These are phyloP conservation scores for Thecocarcelia acutangulata DNA, from an alignment of 2,888 invertebrate genomes.

Conservation along the genomic window DNA sequence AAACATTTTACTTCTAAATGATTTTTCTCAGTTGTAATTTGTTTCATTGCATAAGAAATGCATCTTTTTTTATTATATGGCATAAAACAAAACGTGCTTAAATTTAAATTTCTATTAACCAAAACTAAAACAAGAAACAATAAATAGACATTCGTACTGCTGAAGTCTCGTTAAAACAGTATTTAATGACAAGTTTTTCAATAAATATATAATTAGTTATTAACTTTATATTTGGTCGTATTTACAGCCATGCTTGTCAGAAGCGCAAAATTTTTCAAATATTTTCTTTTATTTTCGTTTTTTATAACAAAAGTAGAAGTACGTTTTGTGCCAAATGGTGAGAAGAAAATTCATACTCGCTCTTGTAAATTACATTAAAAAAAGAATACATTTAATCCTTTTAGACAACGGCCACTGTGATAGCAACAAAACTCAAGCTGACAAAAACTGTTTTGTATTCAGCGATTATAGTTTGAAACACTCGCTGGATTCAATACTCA, in stretches of 20 bases:
- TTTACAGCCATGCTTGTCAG: not conserved
- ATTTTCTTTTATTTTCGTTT: not conserved
- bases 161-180: not conserved
- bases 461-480: not conserved
- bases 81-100: slow-evolving; percentile 3
- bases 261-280: not conserved
- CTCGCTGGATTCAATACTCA: not conserved
- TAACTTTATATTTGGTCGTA: not conserved
- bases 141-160: too few species aligned
- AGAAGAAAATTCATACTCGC: not conserved
- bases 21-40: too few species aligned
- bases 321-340: slow-evolving; percentile 13
- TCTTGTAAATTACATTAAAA: not conserved
- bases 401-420: not conserved
- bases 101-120: too few species aligned
- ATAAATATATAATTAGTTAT: slow-evolving; percentile 6
- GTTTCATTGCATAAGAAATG: not conserved
- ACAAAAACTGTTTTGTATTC: not conserved
- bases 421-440: not conserved
- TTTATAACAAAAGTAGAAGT: not conserved
- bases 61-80: not conserved
- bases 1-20: too few species aligned
- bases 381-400: not conserved
- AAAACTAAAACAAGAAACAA: too few species aligned
- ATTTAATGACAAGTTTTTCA: not conserved